Evolutionary conservation across 2,113 vertebrate genomes (phyloP).

Genomic region (Syrmaticus mikado): DNA sequence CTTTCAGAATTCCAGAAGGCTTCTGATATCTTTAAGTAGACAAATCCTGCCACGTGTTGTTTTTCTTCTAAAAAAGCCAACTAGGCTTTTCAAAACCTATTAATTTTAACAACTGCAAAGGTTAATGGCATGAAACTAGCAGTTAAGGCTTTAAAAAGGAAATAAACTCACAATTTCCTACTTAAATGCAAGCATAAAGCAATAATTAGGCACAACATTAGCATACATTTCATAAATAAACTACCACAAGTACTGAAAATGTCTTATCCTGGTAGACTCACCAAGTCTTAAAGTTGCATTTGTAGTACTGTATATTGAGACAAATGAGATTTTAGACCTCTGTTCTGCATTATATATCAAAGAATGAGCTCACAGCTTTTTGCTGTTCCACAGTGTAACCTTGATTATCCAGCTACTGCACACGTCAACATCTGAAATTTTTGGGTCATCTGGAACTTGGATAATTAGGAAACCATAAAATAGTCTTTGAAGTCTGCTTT

Average conservation of each 20-base stretch:
- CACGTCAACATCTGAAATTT: not conserved
- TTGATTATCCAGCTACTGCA: not conserved
- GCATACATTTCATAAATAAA: slow-evolving; percentile 18
- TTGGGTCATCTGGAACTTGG: slow-evolving; percentile 3
- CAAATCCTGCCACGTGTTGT: not conserved
- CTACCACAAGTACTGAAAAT: not conserved
- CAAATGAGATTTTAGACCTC: slow-evolving; percentile 21
- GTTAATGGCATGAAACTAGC: not conserved
- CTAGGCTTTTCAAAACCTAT: not conserved
- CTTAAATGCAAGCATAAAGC: not conserved
- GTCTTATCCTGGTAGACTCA: not conserved
- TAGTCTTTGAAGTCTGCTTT: not conserved
- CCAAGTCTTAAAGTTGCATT: slow-evolving; percentile 1
- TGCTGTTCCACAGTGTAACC: not conserved
- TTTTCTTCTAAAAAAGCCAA: not conserved
- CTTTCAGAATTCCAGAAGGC: not conserved
- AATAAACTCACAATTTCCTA: not conserved
- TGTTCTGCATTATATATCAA: not conserved
- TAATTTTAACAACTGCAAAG: slow-evolving; percentile 20
- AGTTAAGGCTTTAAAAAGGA: slow-evolving; percentile 9
- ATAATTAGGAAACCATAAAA: not conserved
- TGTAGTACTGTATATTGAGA: slow-evolving; percentile 12
- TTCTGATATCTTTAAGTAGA: not conserved
- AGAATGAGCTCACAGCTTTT: not conserved
- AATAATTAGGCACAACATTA: slow-evolving; percentile 19